Evolutionary conservation across 2,113 vertebrate genomes (phyloP).

Genomic region (Chaetorhynchus papuensis): DNA sequence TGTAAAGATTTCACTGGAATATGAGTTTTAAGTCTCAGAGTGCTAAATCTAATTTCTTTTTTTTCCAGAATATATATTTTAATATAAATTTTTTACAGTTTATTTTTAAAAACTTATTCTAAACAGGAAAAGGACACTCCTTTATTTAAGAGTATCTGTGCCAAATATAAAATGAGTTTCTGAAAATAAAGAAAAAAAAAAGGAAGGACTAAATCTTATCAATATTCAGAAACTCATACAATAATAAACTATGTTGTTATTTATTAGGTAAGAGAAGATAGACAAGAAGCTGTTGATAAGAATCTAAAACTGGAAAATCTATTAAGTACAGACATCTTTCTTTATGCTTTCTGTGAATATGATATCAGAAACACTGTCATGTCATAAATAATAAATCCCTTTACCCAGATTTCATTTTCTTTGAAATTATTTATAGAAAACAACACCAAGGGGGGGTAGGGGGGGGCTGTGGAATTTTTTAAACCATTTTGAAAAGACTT

Average conservation of each 20-base stretch:
- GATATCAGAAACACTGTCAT: background rate
- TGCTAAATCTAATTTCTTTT: background rate
- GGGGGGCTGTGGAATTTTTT: background rate
- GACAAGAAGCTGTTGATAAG: background rate
- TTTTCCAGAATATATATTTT: background rate
- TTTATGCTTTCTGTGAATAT: background rate
- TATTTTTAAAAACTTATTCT: background rate
- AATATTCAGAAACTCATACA: background rate
- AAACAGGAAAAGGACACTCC: background rate
- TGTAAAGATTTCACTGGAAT: background rate
- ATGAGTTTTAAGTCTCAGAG: background rate
- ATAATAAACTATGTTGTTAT: background rate
- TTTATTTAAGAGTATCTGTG: background rate
- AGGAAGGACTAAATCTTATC: background rate
- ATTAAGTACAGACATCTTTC: background rate
- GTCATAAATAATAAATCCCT: background rate
- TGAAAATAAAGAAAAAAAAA: background rate
- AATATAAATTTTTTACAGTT: background rate
- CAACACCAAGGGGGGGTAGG: background rate
- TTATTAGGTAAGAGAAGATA: background rate
- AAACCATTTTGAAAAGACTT: background rate
- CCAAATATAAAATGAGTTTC: background rate
- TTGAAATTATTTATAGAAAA: background rate
- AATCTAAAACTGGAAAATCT: background rate
- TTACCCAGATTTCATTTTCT: background rate